Evolutionary conservation across 2,888 invertebrate species (phyloP).

Genomic region (Acronicta psi): DNA sequence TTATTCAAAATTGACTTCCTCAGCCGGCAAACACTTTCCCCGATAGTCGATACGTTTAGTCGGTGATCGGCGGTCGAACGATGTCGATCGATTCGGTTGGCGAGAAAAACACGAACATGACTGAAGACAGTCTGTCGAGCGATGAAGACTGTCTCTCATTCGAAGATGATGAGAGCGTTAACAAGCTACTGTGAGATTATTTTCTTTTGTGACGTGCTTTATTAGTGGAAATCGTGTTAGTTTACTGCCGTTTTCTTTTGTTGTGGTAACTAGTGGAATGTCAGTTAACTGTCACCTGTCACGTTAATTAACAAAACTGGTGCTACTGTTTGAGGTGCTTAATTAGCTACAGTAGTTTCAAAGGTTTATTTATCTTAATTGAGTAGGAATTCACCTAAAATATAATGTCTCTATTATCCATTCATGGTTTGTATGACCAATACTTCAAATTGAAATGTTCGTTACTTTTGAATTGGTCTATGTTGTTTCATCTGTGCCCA

Average conservation of each 20-base stretch:
- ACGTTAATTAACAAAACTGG: constrained; percentile 27
- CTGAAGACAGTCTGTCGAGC: constrained; percentile 78
- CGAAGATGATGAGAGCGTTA: constrained; percentile 56
- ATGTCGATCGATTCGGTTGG: constrained; percentile 64
- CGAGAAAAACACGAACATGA: constrained; percentile 66
- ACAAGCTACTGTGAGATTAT: constrained; percentile 69
- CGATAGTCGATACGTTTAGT: constrained; percentile 63
- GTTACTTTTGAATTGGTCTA: no score
- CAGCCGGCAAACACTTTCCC: constrained; percentile 59
- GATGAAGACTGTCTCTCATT: constrained; percentile 46
- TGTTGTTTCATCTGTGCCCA: no score
- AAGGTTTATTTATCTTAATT: neutral
- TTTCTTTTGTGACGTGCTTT: constrained; percentile 49
- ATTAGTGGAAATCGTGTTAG: constrained; percentile 46
- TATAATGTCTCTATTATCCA: no score
- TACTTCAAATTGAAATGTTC: no score
- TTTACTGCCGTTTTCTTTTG: constrained; percentile 31
- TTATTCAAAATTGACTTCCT: constrained; percentile 66
- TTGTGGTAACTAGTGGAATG: constrained; percentile 35
- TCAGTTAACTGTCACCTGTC: constrained; percentile 45
- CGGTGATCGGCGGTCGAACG: constrained; percentile 65
- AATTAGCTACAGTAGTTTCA: neutral
- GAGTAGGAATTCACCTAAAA: no score
- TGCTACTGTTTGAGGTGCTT: constrained; percentile 29
- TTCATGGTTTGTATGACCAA: no score